phyloP scores from a whole-genome alignment of 2,113 vertebrate species.

The Calonectris borealis region DNA sequence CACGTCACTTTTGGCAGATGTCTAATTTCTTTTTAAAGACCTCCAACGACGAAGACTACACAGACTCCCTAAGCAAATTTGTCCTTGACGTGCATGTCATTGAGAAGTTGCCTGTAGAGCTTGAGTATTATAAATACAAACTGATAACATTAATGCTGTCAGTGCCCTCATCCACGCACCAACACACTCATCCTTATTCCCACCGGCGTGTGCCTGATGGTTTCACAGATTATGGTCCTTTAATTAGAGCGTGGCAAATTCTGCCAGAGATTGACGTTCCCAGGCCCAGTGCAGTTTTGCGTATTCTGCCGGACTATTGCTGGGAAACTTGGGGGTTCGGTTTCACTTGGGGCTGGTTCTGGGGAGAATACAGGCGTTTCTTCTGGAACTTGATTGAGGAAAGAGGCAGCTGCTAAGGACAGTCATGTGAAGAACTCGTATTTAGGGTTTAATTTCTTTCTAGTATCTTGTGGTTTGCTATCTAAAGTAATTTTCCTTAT shows the following conservation, averaged over 20 bases:
- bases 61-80: background rate
- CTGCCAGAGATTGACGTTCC: background rate
- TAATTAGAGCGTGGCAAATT: slow-evolving; percentile 25
- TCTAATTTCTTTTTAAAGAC: background rate
- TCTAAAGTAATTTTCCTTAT: background rate
- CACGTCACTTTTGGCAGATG: background rate
- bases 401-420: background rate
- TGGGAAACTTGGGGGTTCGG: background rate
- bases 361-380: background rate
- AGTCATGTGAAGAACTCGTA: background rate
- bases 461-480: background rate
- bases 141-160: background rate
- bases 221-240: slow-evolving; percentile 28
- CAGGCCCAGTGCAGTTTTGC: background rate
- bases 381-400: background rate
- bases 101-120: background rate
- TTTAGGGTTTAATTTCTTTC: background rate
- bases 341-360: background rate
- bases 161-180: background rate
- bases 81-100: background rate
- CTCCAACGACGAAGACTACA: background rate
- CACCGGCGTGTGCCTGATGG: background rate
- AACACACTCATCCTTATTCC: background rate
- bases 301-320: background rate
- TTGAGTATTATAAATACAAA: background rate